These are phyloP conservation scores for Oncopeltus fasciatus DNA, from an alignment of 1,140 invertebrate species.

Conservation along the genomic window DNA sequence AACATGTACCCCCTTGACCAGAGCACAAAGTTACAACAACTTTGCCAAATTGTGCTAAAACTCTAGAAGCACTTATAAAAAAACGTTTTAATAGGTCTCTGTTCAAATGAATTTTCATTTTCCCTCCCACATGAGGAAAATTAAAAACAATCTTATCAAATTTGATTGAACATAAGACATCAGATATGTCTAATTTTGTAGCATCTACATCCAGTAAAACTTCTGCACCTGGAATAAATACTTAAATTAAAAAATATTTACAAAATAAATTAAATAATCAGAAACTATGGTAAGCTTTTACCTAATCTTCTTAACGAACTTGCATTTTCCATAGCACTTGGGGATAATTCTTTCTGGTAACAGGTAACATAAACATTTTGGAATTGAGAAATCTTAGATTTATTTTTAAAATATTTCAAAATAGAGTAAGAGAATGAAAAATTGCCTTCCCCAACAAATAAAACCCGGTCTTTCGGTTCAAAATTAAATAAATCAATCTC, in stretches of 20 bases:
- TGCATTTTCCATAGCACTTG: background rate
- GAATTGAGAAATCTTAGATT: background rate
- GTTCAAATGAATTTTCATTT: slow-evolving; percentile 46
- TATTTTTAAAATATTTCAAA: slow-evolving; percentile 4
- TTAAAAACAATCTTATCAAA: slow-evolving; percentile 45
- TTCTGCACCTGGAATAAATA: slow-evolving; percentile 32
- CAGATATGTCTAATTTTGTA: slow-evolving; percentile 30
- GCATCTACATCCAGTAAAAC: slow-evolving; percentile 38
- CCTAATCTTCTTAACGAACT: background rate
- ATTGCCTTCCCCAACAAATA: slow-evolving; percentile 21
- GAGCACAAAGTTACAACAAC: slow-evolving; percentile 41
- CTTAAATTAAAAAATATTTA: background rate
- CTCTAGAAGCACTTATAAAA: slow-evolving; percentile 33
- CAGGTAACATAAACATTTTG: slow-evolving; percentile 13
- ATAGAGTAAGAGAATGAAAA: slow-evolving; percentile 21
- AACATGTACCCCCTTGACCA: slow-evolving; percentile 45
- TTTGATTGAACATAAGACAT: slow-evolving; percentile 24
- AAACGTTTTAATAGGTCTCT: slow-evolving; percentile 38
- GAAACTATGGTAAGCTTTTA: background rate
- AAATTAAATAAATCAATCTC: slow-evolving; percentile 3
- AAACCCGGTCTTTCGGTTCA: slow-evolving; percentile 10
- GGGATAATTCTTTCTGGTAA: slow-evolving; percentile 6
- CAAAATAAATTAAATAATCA: background rate
- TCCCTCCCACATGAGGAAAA: slow-evolving; percentile 48
- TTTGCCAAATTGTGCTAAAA: slow-evolving; percentile 30